Evolutionary conservation across 2,113 vertebrate species (phyloP), one percentile per base, ranked within the genome.

Genomic region (Sorex araneus): DNA sequence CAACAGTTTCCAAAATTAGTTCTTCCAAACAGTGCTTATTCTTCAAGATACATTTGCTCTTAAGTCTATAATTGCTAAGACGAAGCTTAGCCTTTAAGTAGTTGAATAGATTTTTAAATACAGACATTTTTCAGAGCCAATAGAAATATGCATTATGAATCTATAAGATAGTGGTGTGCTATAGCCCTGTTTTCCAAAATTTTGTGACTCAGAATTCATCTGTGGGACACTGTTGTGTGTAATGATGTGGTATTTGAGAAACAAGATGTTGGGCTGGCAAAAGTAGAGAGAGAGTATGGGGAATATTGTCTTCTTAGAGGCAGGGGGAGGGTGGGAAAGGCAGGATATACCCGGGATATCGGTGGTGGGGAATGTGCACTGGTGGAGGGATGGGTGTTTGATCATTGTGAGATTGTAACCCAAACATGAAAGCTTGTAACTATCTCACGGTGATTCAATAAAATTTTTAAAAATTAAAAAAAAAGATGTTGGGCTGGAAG

Each of bases 1-100:
- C 57, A 89, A 11, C 28, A 81, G 80, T 83, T 78, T 60, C 74
- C 66, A 87, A 76, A 60, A 32, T 66, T 36, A 89, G 28, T 40
- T 89, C 67, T 84, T 71, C 30, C 83, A 86, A 79, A 66, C 30
- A 57, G 63, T 54, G 8, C 2, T 78, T 89, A 8, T 32, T 82
- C 45, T 77, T 63, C 71, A 84, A 89, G 50, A 73, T 57, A 63
- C 43, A 6, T 60, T 73, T 40, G 11, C 76, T 4, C 27, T 70
- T 93, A 79, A 47, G 63, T 32, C 28, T n/a, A 2, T 71, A 16
- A 71, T 40, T 45, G 25, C 8, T 32, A 28, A 79, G 66, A 81
- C 23, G 32, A n/a, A 36, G 4, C 57, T 89, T 77, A 82, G 30
- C 16, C 34, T 81, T 87, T 91, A 57, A 40, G 7, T 40, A 40